Evolutionary conservation across 2,113 vertebrate species (phyloP).

Genomic region (Alexandromys fortis): DNA sequence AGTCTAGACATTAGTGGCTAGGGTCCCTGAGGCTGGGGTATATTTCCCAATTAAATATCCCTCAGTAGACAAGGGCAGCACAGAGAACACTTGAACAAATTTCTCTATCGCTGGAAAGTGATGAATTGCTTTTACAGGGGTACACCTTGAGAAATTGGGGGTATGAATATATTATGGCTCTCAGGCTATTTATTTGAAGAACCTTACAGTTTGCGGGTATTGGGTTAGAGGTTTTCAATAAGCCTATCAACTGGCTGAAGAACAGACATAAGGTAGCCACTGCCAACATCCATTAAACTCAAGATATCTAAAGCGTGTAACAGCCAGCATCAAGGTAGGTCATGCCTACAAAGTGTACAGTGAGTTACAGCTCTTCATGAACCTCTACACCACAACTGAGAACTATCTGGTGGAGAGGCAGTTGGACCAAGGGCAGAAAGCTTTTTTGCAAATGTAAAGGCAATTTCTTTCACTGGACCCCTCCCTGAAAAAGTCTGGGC

Average conservation of each 20-base stretch:
- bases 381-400: neutral
- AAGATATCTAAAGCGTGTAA: neutral
- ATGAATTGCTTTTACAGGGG: neutral
- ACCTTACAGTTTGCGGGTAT: rapidly evolving
- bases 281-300: neutral
- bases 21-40: neutral
- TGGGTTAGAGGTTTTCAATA: neutral
- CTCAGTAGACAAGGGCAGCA: neutral
- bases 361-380: neutral
- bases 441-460: neutral
- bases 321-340: neutral
- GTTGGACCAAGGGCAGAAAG: neutral
- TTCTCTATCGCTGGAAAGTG: neutral
- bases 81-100: neutral
- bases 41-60: neutral
- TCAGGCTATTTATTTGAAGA: neutral
- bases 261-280: neutral
- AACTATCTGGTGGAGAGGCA: neutral
- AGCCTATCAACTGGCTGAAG: neutral
- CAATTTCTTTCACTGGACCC: neutral
- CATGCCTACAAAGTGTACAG: neutral
- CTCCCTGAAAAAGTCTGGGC: neutral
- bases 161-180: neutral
- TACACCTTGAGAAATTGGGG: neutral
- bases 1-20: neutral